These are phyloP conservation scores for Pedionomus torquatus DNA, from an alignment of 2,113 vertebrate genomes.

Conservation along the genomic window DNA sequence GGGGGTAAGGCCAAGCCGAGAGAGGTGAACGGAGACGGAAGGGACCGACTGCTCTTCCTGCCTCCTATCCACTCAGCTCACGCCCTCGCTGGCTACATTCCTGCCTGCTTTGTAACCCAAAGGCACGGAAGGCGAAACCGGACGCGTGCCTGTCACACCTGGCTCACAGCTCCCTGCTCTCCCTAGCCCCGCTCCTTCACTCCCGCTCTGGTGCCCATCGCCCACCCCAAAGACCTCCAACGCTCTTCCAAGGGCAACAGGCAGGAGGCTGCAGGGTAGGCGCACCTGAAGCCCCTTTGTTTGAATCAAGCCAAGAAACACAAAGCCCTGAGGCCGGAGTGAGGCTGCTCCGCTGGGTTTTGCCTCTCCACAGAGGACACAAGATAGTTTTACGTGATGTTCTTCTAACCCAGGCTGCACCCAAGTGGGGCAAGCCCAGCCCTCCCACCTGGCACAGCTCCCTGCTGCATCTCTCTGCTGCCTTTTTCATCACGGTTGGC, in stretches of 20 bases:
- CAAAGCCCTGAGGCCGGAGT: fast-evolving
- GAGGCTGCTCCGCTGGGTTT: fast-evolving
- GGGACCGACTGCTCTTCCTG: neutral
- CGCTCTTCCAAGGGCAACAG: neutral
- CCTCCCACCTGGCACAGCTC: fast-evolving
- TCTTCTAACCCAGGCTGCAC: neutral
- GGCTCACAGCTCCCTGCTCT: neutral
- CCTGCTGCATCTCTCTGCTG: neutral
- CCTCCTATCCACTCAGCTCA: neutral
- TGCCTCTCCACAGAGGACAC: fast-evolving
- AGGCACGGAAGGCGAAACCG: neutral
- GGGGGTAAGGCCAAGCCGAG: slow-evolving; percentile 1
- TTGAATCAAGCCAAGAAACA: fast-evolving
- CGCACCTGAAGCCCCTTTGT: fast-evolving
- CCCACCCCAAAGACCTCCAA: neutral
- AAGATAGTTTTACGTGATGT: fast-evolving
- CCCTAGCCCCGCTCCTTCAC: neutral
- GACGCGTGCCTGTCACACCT: neutral
- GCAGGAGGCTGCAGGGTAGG: neutral
- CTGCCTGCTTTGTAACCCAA: neutral
- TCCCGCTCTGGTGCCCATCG: no score
- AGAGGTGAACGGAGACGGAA: slow-evolving; percentile 22
- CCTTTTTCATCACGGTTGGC: neutral
- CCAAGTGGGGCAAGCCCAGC: neutral
- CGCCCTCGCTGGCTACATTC: slow-evolving; percentile 39